Evolutionary conservation across 2,797 vertebrate species (phyloP), one percentile per base, ranked within the genome.

Genomic region (Syndactyla subalaris): DNA sequence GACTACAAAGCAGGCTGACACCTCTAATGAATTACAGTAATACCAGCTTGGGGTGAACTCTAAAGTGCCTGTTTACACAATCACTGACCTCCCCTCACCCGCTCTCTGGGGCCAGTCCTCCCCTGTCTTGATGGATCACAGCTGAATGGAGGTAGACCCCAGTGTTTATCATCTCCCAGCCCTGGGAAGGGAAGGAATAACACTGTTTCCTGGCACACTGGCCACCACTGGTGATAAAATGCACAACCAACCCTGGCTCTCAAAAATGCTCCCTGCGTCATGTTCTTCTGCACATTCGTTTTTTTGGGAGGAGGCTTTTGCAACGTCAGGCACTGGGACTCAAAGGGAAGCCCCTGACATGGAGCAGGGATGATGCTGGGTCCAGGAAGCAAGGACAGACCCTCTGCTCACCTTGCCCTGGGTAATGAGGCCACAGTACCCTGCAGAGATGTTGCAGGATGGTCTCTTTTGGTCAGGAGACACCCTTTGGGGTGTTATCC

Each of bases 1-100:
- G 81, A 96, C 94, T 96, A 96, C 96, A 96, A 93, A 97, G 96
- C 57, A 43, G 79, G 83, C 87, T 95, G 95, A 96, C 95, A 93
- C 82, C 79, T 90, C 94, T 97, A 96, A 97, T 92, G 91, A 96
- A 96, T 97, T 92, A 87, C 89, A 90, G 85, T 61, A 87, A 89
- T 80, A 77, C 87, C 93, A 55, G 94, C 94, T 92, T 41, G 2
- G 68, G 89, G 70, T 96, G 96, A 96, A 93, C 91, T 84, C 96
- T 95, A 21, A 96, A 97, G 96, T 93, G 96, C 93, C 94, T 97
- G 95, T 96, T 97, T 97, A 97, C 92, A 96, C 92, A 96, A 84
- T 81, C 70, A 27, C 87, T 93, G 95, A 96, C 95, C 96, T 96
- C 92, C 86, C 76, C 73, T 95, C 94, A 88, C 72, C 93, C 76